Evolutionary conservation across 2,797 vertebrate species (phyloP).

Genomic region (Pterois miles): DNA sequence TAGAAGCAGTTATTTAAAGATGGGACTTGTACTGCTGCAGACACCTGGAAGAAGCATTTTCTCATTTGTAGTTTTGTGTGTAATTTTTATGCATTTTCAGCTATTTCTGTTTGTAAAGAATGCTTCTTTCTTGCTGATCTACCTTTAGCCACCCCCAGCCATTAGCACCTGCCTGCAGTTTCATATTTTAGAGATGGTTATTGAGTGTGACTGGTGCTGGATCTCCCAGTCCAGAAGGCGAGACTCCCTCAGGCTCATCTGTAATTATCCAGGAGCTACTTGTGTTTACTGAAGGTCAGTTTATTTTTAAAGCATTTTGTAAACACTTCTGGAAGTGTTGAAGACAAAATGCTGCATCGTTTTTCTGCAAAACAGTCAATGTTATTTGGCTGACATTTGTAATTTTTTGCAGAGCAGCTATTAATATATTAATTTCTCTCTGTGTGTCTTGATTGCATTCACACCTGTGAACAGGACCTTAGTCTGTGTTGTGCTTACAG

Average conservation of each 20-base stretch:
- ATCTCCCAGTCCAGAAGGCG: not conserved
- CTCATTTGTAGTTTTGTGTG: fast-evolving
- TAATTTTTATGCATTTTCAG: not conserved
- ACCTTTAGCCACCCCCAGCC: not conserved
- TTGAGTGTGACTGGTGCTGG: not conserved
- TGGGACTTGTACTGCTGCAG: not conserved
- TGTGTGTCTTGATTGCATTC: too few species aligned
- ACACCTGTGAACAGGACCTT: too few species aligned
- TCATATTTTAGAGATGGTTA: not conserved
- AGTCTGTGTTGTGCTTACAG: too few species aligned
- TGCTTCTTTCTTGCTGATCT: not conserved
- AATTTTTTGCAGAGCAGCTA: not conserved
- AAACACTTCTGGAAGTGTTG: slow-evolving; percentile 1
- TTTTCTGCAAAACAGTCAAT: not conserved
- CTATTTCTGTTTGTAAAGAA: not conserved
- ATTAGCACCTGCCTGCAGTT: not conserved
- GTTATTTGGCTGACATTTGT: too few species aligned
- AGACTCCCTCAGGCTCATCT: slow-evolving; percentile 1
- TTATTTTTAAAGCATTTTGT: not conserved
- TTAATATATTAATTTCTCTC: too few species aligned
- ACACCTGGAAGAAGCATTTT: not conserved
- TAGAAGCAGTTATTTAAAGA: not conserved
- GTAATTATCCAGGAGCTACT: slow-evolving; percentile 10
- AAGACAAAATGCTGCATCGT: not conserved
- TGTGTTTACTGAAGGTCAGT: slow-evolving; percentile 24